A percentile compares a stretch with the other conserved stretches of the same genome.
phyloP scores from a whole-genome alignment of 2,888 invertebrate genomes.

The Cheilosia variabilis region DNA sequence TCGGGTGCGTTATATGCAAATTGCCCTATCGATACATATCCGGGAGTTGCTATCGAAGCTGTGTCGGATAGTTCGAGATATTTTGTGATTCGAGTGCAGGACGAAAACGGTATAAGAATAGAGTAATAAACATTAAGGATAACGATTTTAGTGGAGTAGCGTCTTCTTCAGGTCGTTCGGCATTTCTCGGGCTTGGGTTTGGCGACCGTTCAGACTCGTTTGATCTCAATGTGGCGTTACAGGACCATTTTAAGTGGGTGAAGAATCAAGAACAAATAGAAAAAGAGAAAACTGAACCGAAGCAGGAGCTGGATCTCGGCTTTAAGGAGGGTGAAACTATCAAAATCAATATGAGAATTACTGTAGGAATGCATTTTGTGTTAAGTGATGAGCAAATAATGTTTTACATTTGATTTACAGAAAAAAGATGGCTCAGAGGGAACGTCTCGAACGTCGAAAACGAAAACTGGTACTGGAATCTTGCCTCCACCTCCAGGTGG shows the following conservation, averaged over 20 bases:
- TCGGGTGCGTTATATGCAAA: conserved; percentile 97
- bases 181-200: conserved; percentile 98
- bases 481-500: conserved; percentile 94
- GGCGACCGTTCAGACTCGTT: conserved; percentile 99
- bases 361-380: conserved; percentile 86
- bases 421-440: conserved; percentile 94
- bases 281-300: conserved; percentile 91
- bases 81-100: conserved; percentile 97
- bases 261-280: conserved; percentile 92
- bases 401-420: conserved; percentile 83
- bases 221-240: conserved; percentile 98
- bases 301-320: conserved; percentile 94
- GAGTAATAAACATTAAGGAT: neutral
- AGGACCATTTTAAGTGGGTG: conserved; percentile 98
- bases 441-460: conserved; percentile 86
- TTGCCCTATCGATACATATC: conserved; percentile 97
- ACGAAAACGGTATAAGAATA: conserved; percentile 91
- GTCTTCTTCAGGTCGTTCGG: conserved; percentile 87
- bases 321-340: conserved; percentile 99
- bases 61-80: conserved; percentile 99
- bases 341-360: conserved; percentile 99
- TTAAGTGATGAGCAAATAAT: neutral
- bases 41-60: conserved; percentile 96
- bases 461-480: conserved; percentile 86
- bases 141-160: conserved; percentile 47